Base-by-base conservation (phyloP, 1,140 invertebrate species). In the Heliconius congener region DNA sequence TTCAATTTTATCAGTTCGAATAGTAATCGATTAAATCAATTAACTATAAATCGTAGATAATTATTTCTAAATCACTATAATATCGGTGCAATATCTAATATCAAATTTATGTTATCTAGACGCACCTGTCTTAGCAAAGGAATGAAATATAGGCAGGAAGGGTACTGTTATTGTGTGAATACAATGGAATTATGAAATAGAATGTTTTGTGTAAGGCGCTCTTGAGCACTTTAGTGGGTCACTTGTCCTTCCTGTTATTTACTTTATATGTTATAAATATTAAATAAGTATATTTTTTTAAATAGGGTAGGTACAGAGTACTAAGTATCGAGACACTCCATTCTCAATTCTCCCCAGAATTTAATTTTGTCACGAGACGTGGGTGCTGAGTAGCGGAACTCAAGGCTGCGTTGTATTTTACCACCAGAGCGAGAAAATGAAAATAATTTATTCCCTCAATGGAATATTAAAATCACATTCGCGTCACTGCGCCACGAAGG, bases 11-110 rank as follows among this genome's bases (percentile, higher is more conserved):
- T 66, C 23, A 30, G 23, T 27, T 3, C 11, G 3, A 16, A 66
- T 13, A 66, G 60, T 72, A 72, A 77, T 52, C 46, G n/a, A 27
- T 72, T 52, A 71, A 72, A 72, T 77, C 71, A 72, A 77, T 77
- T 77, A 77, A 77, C 75, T 30, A 72, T 77, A 77, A 77, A 77
- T 77, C 70, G 50, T 3, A 72, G 66, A n/a, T 77, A 77, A 77
- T 77, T 72, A 77, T 55, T 77, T 72, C 70, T 73, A 77, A 77
- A 77, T 77, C 76, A 77, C 70, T 72, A 39, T 52, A 72, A 72
- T 76, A 42, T 13, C 50, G 42, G 9, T 42, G 34, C 74, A 66
- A 60, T 75, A 66, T 76, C 55, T 60, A 66, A 8, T 76, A 66
- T 39, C 55, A 42, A 66, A 76, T 76, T 76, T 76, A 76, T 70